Percentiles rank a stretch among this genome's conserved stretches.
Evolutionary conservation across 2,797 vertebrate genomes (phyloP).

Genomic region (Stomatorhinus walkeri): DNA sequence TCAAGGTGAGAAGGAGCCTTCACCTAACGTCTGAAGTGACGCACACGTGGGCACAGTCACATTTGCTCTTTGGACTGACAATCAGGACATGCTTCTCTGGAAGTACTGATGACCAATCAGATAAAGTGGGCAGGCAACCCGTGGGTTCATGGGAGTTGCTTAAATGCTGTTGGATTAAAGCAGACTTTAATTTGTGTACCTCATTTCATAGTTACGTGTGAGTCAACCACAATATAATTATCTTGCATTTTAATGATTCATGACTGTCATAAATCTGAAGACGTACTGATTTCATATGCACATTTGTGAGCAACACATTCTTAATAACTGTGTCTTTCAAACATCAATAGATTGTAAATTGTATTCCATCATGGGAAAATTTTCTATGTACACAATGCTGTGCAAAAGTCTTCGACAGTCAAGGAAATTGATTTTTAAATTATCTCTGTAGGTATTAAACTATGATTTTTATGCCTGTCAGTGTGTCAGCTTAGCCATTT

Average conservation of each 20-base stretch:
- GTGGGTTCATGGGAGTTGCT: background rate
- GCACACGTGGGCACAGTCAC: background rate
- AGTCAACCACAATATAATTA: background rate
- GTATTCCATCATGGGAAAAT: background rate
- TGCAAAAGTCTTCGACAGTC: background rate
- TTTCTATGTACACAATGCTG: background rate
- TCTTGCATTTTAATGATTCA: background rate
- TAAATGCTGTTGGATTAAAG: background rate
- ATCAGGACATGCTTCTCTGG: background rate
- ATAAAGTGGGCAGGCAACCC: background rate
- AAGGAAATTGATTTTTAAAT: background rate
- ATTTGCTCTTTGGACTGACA: background rate
- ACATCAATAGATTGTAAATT: background rate
- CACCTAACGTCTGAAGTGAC: background rate
- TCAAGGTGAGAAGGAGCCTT: background rate
- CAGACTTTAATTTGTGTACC: background rate
- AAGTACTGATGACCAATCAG: slow-evolving; percentile 8
- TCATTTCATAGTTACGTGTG: background rate
- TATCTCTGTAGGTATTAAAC: background rate
- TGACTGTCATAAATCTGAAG: background rate
- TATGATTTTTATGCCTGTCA: background rate
- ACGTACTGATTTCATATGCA: background rate
- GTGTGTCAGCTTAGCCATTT: background rate
- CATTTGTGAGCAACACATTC: background rate
- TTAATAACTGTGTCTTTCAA: background rate